Percentiles rank a stretch among this genome's conserved stretches.
Conservation (phyloP, 2,888 invertebrate species). For the Erebia ligea region DNA sequence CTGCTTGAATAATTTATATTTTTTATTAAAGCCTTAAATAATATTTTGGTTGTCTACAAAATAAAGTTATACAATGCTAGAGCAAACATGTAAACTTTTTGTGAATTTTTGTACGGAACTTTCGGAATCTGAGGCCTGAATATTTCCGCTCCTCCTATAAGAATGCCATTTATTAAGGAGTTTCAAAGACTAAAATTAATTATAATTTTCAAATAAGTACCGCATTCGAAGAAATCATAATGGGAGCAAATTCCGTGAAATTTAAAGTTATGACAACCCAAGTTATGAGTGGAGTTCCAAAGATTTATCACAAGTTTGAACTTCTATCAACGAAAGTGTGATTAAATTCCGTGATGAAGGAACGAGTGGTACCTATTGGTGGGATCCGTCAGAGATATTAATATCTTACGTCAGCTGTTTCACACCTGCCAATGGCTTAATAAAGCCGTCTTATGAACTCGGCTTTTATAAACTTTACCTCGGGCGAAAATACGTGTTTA, state of each 20-base stretch:
- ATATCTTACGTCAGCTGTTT: constrained; percentile 73
- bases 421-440: constrained; percentile 73
- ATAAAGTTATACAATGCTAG: no score
- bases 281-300: constrained; percentile 49
- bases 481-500: no score
- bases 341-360: constrained; percentile 60
- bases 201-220: constrained; percentile 3
- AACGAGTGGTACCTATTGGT: constrained; percentile 6
- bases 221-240: not conserved
- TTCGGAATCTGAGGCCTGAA: no score
- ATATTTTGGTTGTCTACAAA: no score
- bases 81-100: no score
- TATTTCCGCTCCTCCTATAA: no score
- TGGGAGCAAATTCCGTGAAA: constrained; percentile 8
- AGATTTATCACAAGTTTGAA: constrained; percentile 40
- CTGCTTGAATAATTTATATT: not conserved
- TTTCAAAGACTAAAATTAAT: not conserved
- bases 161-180: no score
- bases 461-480: constrained; percentile 62
- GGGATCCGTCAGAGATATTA: constrained; percentile 68
- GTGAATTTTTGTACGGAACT: no score
- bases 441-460: constrained; percentile 76
- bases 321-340: constrained; percentile 43
- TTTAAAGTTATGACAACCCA: constrained; percentile 11
- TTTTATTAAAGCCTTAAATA: no score